Evolutionary conservation across 2,113 vertebrate genomes (phyloP).

Genomic region (Tor tambroides): DNA sequence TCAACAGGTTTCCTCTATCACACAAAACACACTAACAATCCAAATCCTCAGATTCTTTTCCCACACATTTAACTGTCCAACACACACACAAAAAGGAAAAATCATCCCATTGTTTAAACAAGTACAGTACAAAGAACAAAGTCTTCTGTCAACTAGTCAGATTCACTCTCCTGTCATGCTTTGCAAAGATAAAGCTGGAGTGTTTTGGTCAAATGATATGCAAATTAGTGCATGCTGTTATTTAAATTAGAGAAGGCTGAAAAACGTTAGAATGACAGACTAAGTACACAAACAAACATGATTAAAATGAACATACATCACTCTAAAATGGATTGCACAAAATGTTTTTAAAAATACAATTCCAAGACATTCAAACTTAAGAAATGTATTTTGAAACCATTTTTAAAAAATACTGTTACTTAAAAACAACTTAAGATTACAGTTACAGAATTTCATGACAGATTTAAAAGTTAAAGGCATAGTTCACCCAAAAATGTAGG

Average conservation of each 20-base stretch:
- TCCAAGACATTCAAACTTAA: constrained; percentile 9
- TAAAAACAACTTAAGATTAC: neutral
- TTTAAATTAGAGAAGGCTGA: neutral
- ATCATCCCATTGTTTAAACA: neutral
- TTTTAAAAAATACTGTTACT: constrained; percentile 14
- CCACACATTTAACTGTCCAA: neutral
- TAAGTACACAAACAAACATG: neutral
- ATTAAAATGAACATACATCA: neutral
- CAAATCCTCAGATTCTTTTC: neutral
- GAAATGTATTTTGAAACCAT: constrained; percentile 10
- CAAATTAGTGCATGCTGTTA: neutral
- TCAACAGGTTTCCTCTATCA: neutral
- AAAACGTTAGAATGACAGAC: neutral
- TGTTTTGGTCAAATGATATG: constrained; percentile 13
- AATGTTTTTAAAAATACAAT: constrained; percentile 1
- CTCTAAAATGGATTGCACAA: neutral
- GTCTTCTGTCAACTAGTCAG: neutral
- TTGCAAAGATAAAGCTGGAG: constrained; percentile 1
- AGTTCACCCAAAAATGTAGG: constrained; percentile 4
- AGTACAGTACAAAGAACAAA: constrained; percentile 14
- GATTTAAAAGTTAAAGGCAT: neutral
- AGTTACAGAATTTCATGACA: neutral
- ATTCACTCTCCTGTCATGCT: constrained; percentile 3
- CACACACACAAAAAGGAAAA: neutral
- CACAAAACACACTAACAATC: neutral